A percentile compares a stretch with the other conserved stretches of the same genome.
phyloP scores from a whole-genome alignment of 2,113 vertebrate genomes.

The Formicarius rufipectus region DNA sequence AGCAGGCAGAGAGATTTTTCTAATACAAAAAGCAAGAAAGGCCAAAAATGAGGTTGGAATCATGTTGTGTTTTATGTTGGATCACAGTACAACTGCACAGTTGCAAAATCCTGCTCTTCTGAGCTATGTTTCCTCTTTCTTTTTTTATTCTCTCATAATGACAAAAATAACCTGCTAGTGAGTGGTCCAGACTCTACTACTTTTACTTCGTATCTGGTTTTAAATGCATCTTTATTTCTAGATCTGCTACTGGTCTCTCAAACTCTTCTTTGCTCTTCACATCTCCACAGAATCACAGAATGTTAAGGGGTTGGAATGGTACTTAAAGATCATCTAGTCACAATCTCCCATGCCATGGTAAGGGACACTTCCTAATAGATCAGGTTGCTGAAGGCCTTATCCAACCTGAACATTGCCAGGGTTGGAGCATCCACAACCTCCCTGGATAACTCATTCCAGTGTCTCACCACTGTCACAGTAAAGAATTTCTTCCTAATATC shows the following conservation, averaged over 20 bases:
- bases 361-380: background rate
- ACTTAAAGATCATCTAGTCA: background rate
- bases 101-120: background rate
- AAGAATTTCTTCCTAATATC: background rate
- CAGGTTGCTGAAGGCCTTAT: too few species aligned
- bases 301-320: background rate
- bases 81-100: background rate
- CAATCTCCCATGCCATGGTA: background rate
- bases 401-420: too few species aligned
- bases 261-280: conserved; percentile 42
- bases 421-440: too few species aligned
- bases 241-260: background rate
- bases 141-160: background rate
- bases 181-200: background rate
- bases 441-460: too few species aligned
- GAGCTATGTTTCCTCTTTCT: background rate
- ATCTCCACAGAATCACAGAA: background rate
- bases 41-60: background rate
- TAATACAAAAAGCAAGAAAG: background rate
- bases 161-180: background rate
- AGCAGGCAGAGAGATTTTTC: background rate
- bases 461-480: too few species aligned
- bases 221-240: conserved; percentile 42
- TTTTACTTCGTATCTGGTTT: conserved; percentile 41
- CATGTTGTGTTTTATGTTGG: background rate